These are phyloP conservation scores for Oreochromis mossambicus DNA, from an alignment of 2,797 vertebrate species.

Conservation along the genomic window DNA sequence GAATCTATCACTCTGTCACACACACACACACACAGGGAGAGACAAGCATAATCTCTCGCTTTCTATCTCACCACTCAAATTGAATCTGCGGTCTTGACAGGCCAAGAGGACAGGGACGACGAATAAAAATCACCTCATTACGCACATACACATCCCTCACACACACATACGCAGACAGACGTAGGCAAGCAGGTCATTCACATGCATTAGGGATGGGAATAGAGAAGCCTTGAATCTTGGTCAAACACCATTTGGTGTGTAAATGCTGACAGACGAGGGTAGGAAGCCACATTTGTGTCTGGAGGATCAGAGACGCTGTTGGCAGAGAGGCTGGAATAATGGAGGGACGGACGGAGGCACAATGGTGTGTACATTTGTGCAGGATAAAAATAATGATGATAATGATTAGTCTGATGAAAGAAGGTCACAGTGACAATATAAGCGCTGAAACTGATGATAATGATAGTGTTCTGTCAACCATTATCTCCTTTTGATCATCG, in stretches of 20 bases:
- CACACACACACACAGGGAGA: not conserved
- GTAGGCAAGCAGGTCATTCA: slow-evolving; percentile 14
- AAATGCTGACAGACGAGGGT: slow-evolving; percentile 39
- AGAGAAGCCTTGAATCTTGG: slow-evolving; percentile 40
- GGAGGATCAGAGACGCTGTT: not conserved
- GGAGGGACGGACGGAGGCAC: not conserved
- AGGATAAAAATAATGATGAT: slow-evolving; percentile 10
- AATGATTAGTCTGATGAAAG: slow-evolving; percentile 21
- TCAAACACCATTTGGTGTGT: slow-evolving; percentile 44
- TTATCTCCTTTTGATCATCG: slow-evolving; percentile 18
- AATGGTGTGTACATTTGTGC: not conserved
- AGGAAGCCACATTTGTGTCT: slow-evolving; percentile 4
- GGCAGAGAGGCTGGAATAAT: not conserved
- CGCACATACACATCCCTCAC: not conserved
- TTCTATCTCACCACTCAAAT: slow-evolving; percentile 53
- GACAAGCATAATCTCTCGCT: not conserved
- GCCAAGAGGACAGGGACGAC: slow-evolving; percentile 56
- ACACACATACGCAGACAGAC: not conserved
- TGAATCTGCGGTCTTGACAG: slow-evolving; percentile 63
- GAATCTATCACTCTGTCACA: not conserved
- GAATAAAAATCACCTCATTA: slow-evolving; percentile 70
- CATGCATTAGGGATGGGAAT: slow-evolving; percentile 30
- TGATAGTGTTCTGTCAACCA: slow-evolving; percentile 24
- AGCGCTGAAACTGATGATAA: slow-evolving; percentile 20
- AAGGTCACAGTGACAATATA: slow-evolving; percentile 37